phyloP scores from a whole-genome alignment of 92 coral and sea anemone genomes.

The Umimayanthus chanpuru region DNA sequence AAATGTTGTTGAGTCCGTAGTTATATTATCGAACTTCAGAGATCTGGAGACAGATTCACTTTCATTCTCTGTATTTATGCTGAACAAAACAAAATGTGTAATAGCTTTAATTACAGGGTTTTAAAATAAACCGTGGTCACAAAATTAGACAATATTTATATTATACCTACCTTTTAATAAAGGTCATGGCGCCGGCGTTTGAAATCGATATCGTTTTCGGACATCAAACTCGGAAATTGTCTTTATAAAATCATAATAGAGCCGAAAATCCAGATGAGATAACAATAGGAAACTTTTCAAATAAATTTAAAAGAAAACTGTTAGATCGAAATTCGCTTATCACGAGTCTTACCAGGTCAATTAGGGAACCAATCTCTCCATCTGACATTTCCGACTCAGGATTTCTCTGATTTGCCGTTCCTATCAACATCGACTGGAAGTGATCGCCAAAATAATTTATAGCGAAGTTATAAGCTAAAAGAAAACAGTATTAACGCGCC shows the following conservation, averaged over 20 bases:
- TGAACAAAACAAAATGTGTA: constrained; percentile 22
- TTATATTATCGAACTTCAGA: constrained; percentile 17
- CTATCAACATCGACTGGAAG: constrained; percentile 1
- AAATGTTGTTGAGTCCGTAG: constrained; percentile 15
- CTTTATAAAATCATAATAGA: constrained; percentile 40
- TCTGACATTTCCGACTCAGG: background rate
- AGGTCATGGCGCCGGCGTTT: constrained; percentile 36
- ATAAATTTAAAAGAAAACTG: constrained; percentile 3
- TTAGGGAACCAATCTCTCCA: constrained; percentile 14
- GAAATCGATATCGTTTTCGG: constrained; percentile 39
- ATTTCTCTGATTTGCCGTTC: no score
- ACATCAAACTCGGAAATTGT: constrained; percentile 33
- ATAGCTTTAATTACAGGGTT: constrained; percentile 24
- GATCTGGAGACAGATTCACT: constrained; percentile 32
- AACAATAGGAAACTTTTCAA: constrained; percentile 35
- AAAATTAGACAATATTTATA: constrained; percentile 23
- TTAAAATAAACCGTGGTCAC: constrained; percentile 29
- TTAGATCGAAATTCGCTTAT: constrained; percentile 15
- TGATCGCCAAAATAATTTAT: constrained; percentile 10
- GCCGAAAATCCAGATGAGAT: constrained; percentile 35
- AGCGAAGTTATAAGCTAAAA: constrained; percentile 6
- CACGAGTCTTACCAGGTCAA: constrained; percentile 20
- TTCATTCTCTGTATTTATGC: constrained; percentile 22
- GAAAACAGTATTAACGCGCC: background rate
- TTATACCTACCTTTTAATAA: constrained; percentile 11